These are phyloP conservation scores for Pimpla rufipes DNA, from an alignment of 2,888 invertebrate species.

Conservation along the genomic window DNA sequence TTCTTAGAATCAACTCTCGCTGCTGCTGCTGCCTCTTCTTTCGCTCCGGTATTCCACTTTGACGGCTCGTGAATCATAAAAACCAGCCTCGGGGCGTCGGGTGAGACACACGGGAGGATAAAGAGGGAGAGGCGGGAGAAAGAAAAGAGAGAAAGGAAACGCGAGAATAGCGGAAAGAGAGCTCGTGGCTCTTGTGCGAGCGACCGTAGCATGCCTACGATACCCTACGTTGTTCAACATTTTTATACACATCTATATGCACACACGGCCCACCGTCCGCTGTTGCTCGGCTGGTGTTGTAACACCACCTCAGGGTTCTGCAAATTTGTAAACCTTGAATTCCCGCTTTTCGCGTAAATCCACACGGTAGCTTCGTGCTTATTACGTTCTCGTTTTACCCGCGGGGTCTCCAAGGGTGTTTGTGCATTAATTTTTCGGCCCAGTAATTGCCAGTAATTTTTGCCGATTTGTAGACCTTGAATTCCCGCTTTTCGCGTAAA, in stretches of 20 bases:
- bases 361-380: background rate
- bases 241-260: background rate
- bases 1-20: constrained; percentile 74
- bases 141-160: constrained; percentile 46
- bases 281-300: background rate
- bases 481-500: background rate
- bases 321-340: background rate
- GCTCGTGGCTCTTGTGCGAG: constrained; percentile 19
- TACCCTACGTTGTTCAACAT: constrained; percentile 12
- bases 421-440: background rate
- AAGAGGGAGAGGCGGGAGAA: constrained; percentile 15
- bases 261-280: too few species aligned
- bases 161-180: constrained; percentile 41
- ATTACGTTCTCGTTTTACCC: background rate
- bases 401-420: background rate
- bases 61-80: constrained; percentile 66
- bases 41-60: constrained; percentile 61
- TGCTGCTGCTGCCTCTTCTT: constrained; percentile 20
- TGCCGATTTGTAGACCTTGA: background rate
- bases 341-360: background rate
- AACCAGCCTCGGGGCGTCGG: constrained; percentile 63
- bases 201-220: background rate
- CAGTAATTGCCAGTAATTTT: background rate
- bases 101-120: constrained; percentile 51
- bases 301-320: background rate